Evolutionary conservation across 2,797 vertebrate genomes (phyloP), one percentile per base, ranked within the genome.

Genomic region (Myripristis jacobus): DNA sequence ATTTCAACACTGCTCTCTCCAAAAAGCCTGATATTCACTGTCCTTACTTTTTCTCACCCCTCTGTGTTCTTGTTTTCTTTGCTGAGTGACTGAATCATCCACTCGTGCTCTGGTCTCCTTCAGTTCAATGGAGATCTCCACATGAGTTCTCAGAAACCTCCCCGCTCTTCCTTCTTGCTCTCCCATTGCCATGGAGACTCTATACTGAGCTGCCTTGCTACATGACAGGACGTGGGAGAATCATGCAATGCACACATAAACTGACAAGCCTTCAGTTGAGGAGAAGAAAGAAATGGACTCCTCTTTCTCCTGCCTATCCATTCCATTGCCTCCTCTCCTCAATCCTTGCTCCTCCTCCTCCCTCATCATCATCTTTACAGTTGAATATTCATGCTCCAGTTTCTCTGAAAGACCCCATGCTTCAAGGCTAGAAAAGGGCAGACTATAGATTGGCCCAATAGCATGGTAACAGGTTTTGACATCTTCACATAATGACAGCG

Each of bases 141-240:
- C 88, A 86, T 70, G 89, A 77, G 75, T 82, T 73, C 81, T 85
- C 61, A 54, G 75, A 82, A 63, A 60, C 63, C 48, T 64, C 68
- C 43, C 36, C 62, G 61, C 70, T 75, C 70, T 84, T 89, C 79
- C 62, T 60, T 66, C 71, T 73, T 34, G 0, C 74, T 74, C 64
- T 46, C 55, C 71, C 74, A 86, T 92, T 16, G 50, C 90, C 89
- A 92, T 89, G 88, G 91, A 83, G 80, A 92, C 85, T 75, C 66
- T n/a, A 36, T n/a, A 36, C 53, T 2, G 47, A 80, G 68, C 3
- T 34, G 65, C 64, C 38, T 63, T 10, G 19, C 59, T 44, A 31
- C 66, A 75, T 61, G 73, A 44, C 18, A 3, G 77, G 62, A 79
- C 75, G 72, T 67, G 69, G 81, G 61, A 29, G 62, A 66, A 58